These are phyloP conservation scores for Melanostoma mellinum DNA, from an alignment of 2,888 invertebrate species.

Conservation along the genomic window DNA sequence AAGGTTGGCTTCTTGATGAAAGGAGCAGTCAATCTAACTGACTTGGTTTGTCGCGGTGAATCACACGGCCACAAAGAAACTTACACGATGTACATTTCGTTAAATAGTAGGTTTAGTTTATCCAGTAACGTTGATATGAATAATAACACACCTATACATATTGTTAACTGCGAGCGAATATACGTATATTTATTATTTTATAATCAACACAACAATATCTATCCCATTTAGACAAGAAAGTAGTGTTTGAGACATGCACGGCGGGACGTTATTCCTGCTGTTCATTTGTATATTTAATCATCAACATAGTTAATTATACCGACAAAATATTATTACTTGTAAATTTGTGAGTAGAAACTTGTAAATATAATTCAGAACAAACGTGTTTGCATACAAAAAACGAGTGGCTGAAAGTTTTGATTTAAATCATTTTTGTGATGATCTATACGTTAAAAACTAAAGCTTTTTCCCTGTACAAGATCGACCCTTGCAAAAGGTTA, in stretches of 20 bases:
- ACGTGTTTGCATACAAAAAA: too few relatives aligned
- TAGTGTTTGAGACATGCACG: slow-evolving; percentile 47
- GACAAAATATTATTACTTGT: slow-evolving; percentile 37
- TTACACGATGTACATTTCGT: slow-evolving; percentile 37
- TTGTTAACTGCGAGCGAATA: slow-evolving; percentile 16
- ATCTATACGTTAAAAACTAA: too few relatives aligned
- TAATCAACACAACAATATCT: slow-evolving; percentile 22
- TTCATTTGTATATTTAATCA: slow-evolving; percentile 65
- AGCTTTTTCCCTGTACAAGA: too few relatives aligned
- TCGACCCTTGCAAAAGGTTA: too few relatives aligned
- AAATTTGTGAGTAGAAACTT: slow-evolving; percentile 50
- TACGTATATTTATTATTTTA: slow-evolving; percentile 5
- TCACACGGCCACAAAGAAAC: slow-evolving; percentile 6
- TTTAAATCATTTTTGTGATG: too few relatives aligned
- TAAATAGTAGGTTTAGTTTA: slow-evolving; percentile 52
- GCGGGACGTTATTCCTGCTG: slow-evolving; percentile 25
- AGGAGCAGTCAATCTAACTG: slow-evolving; percentile 42
- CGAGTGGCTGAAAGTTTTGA: too few relatives aligned
- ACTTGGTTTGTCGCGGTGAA: slow-evolving; percentile 38
- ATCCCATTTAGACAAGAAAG: slow-evolving; percentile 16
- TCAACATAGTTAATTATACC: slow-evolving; percentile 16
- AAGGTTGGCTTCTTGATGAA: slow-evolving; percentile 76
- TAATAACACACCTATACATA: slow-evolving; percentile 9
- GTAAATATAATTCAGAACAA: slow-evolving; percentile 27
- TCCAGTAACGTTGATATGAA: neutral